Evolutionary conservation across 2,797 vertebrate species (phyloP), one percentile per base, ranked within the genome.

Genomic region (Cyprinella venusta): DNA sequence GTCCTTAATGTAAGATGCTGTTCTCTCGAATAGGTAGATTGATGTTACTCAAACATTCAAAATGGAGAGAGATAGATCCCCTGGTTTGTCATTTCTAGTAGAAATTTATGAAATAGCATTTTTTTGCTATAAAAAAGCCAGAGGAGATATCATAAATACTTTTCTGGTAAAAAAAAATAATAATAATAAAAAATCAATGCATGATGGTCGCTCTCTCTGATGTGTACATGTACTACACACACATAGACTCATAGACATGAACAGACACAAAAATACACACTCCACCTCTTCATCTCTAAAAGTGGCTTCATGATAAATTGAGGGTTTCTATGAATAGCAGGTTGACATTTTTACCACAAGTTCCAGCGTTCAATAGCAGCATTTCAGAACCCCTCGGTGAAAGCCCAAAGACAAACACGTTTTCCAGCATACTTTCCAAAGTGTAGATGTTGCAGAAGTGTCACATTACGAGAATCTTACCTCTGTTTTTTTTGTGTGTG

Each of bases 271-370:
- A 78, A 16, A 80, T 52, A 80, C 63, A 86, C 64, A 86, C 38
- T 59, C 75, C 42, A 45, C 81, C 76, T 74, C 82, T 72, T 26
- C 16, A 36, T 74, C 84, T 81, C 79, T 69, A 79, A 85, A 70
- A 61, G 83, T 86, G 85, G 84, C 67, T 87, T 86, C 88, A 89
- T 93, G 91, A 93, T 92, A 90, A 86, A 91, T 92, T 93, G 90
- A 90, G 90, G 91, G 89, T 87, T 86, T 92, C 92, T 93, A 92
- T 90, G 90, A 92, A 91, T 92, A 92, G 87, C 76, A 69, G 86
- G 82, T 90, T 77, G 87, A 92, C 87, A 84, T 92, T 91, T 92
- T 90, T 89, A 88, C 89, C 75, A 30, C 91, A 91, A 90, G 91
- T 91, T 92, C 90, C 89, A 89, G 89, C 90, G 92, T 86, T 91